Conservation (phyloP, 2,888 invertebrate species). For the Xestia xanthographa region DNA sequence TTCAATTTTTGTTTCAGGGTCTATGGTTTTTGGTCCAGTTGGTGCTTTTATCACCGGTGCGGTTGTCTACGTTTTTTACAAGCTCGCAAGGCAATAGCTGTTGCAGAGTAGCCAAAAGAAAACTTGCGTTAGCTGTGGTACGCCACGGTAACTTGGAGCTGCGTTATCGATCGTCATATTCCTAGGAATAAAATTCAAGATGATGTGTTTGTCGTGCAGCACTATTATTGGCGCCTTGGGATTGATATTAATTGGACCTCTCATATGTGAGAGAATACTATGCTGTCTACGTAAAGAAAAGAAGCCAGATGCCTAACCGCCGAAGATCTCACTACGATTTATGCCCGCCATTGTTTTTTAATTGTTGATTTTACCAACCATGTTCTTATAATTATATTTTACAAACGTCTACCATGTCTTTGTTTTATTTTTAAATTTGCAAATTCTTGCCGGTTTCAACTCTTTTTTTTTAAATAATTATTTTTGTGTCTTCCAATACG, state of each 20-base stretch:
- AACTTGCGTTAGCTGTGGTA: conserved; percentile 29
- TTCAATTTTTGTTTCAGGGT: conserved; percentile 78
- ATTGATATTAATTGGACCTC: conserved; percentile 47
- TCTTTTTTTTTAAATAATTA: background rate
- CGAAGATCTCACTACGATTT: background rate
- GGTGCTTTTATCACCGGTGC: conserved; percentile 15
- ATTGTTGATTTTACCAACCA: conserved; percentile 9
- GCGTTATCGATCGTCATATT: background rate
- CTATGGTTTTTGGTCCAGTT: conserved; percentile 35
- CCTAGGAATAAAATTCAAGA: conserved; percentile 21
- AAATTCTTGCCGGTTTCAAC: background rate
- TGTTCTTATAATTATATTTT: conserved; percentile 28
- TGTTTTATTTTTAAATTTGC: conserved; percentile 25
- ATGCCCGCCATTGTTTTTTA: background rate
- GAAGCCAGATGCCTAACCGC: rapidly evolving
- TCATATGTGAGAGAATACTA: conserved; percentile 54
- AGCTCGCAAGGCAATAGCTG: conserved; percentile 28
- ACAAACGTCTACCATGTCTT: conserved; percentile 2
- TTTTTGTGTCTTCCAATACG: conserved; percentile 44
- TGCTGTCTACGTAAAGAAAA: conserved; percentile 26
- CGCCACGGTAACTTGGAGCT: conserved; percentile 14
- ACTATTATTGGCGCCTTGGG: conserved; percentile 35
- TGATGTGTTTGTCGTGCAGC: conserved; percentile 51
- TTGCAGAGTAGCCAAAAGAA: conserved; percentile 28
- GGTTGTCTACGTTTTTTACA: conserved; percentile 34